Evolutionary conservation across 37 sponge, comb jelly and placozoan genomes (phyloP).

Genomic region (Beroe ovata): DNA sequence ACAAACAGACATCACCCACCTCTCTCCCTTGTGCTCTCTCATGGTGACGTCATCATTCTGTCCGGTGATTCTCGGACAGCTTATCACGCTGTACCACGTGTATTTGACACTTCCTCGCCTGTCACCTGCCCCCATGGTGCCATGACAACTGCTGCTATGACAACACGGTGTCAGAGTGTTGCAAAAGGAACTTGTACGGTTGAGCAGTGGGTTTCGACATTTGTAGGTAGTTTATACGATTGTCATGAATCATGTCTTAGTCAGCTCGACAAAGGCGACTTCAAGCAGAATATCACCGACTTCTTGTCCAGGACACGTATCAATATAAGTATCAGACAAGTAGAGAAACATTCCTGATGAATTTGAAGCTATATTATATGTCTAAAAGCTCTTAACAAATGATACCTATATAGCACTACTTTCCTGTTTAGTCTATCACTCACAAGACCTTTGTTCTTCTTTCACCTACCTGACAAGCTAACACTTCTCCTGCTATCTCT

Average conservation of each 20-base stretch:
- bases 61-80: slow-evolving; percentile 23
- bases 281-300: background rate
- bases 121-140: background rate
- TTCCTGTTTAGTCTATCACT: too few species aligned
- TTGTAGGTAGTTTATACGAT: background rate
- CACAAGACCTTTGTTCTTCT: too few species aligned
- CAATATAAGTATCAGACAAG: slow-evolving; percentile 53
- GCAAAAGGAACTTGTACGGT: background rate
- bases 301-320: slow-evolving; percentile 22
- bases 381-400: too few species aligned
- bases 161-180: too few species aligned
- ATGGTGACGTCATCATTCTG: slow-evolving; percentile 49
- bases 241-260: background rate
- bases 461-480: too few species aligned
- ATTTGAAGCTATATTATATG: too few species aligned
- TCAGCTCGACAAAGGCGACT: background rate
- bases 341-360: slow-evolving; percentile 13
- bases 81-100: slow-evolving; percentile 50
- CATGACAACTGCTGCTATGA: background rate
- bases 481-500: too few species aligned
- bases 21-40: slow-evolving; percentile 27
- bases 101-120: background rate
- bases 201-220: background rate
- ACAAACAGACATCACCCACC: background rate
- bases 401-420: too few species aligned